A percentile compares a stretch with the other conserved stretches of the same genome.
These are phyloP conservation scores for Himantopus leucocephalus DNA, from an alignment of 2,113 vertebrate species.

Conservation along the genomic window DNA sequence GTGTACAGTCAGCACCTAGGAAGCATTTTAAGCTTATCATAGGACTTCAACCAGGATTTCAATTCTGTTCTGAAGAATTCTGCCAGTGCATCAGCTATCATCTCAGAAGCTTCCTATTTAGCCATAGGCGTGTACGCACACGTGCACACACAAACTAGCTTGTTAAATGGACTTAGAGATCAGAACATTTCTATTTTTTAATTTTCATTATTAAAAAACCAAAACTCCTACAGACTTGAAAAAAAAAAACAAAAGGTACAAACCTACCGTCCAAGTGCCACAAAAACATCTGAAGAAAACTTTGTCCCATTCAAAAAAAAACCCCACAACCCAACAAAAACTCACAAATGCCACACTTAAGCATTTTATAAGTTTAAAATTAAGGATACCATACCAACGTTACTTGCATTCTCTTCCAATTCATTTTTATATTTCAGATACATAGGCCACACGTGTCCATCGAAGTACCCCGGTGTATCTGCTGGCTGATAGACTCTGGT, in stretches of 20 bases:
- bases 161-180: not conserved
- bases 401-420: slow-evolving; percentile 73
- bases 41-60: not conserved
- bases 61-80: not conserved
- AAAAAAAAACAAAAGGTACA: not conserved
- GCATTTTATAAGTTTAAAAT: not conserved
- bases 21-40: not conserved
- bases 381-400: slow-evolving; percentile 75
- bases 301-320: not conserved
- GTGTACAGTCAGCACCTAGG: not conserved
- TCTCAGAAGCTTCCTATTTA: not conserved
- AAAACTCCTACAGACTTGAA: not conserved
- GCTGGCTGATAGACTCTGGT: slow-evolving; percentile 86
- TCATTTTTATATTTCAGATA: slow-evolving; percentile 85
- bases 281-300: not conserved
- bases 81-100: not conserved
- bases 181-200: not conserved
- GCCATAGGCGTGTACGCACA: accelerated
- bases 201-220: not conserved
- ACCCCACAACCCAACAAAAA: not conserved
- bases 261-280: not conserved
- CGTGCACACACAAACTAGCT: not conserved
- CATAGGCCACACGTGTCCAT: slow-evolving; percentile 94
- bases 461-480: slow-evolving; percentile 89
- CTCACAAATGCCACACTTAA: not conserved